phyloP scores from a whole-genome alignment of 2,797 vertebrate species.

The Anguilla anguilla region DNA sequence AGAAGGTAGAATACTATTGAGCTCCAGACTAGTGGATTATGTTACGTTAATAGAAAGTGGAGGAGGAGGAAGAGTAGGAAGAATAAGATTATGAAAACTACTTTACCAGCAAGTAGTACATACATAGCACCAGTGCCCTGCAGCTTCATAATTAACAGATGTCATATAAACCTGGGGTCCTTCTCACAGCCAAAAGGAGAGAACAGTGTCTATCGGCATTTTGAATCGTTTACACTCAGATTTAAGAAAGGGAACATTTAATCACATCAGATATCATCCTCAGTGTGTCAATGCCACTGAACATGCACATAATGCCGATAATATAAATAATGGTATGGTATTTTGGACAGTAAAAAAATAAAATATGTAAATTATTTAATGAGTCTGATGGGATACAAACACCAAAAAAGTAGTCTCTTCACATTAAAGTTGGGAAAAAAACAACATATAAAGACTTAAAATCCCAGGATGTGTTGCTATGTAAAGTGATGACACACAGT shows the following conservation, averaged over 20 bases:
- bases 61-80: no score
- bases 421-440: neutral
- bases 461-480: neutral
- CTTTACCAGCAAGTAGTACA: neutral
- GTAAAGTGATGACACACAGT: neutral
- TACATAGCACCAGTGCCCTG: neutral
- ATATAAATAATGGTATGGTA: slow-evolving; percentile 17
- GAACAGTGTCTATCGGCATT: slow-evolving; percentile 32
- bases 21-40: no score
- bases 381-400: neutral
- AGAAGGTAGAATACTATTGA: no score
- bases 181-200: slow-evolving; percentile 29
- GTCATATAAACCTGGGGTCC: slow-evolving; percentile 28
- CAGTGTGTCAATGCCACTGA: slow-evolving; percentile 21
- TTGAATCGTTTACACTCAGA: slow-evolving; percentile 34
- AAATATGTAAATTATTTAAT: neutral
- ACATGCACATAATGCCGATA: slow-evolving; percentile 36
- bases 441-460: slow-evolving; percentile 11
- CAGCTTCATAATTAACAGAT: slow-evolving; percentile 33
- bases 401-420: neutral
- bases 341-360: slow-evolving; percentile 36
- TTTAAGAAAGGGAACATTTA: slow-evolving; percentile 49
- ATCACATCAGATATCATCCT: slow-evolving; percentile 36
- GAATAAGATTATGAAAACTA: no score
- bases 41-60: no score